phyloP scores from a whole-genome alignment of 2,113 vertebrate species.

The Apus apus region DNA sequence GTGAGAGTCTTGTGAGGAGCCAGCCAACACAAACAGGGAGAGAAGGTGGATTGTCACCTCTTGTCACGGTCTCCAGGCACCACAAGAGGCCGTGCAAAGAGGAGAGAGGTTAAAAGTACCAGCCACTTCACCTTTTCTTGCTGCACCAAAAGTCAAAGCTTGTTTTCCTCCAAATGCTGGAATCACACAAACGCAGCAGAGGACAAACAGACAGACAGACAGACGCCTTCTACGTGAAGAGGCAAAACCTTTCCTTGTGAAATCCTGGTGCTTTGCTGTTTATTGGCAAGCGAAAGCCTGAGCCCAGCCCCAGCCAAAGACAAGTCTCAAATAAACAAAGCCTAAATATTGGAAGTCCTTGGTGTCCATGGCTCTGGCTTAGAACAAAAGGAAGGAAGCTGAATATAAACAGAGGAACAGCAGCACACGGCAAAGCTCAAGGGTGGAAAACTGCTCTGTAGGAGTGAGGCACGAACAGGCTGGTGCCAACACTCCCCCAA shows the following conservation, averaged over 20 bases:
- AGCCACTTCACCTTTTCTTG: not conserved
- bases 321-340: slow-evolving; percentile 40
- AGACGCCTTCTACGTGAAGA: not conserved
- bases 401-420: slow-evolving; percentile 7
- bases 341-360: slow-evolving; percentile 9
- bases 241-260: not conserved
- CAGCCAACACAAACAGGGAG: not conserved
- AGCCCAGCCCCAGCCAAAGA: slow-evolving; percentile 2
- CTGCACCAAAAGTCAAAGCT: not conserved
- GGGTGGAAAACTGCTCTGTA: not conserved
- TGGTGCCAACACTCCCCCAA: fast-evolving
- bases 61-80: not conserved
- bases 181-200: not conserved
- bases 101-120: not conserved
- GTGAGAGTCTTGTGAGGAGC: not conserved
- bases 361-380: not conserved
- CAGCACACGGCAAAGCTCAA: not conserved
- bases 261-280: not conserved
- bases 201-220: not conserved
- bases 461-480: fast-evolving
- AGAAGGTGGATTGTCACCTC: not conserved
- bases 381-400: slow-evolving; percentile 49
- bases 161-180: not conserved
- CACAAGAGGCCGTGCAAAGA: not conserved
- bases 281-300: not conserved